A percentile compares a stretch with the other conserved stretches of the same genome.
Conservation (phyloP, 1,140 invertebrate species). For the Trypoxylus dichotomus region DNA sequence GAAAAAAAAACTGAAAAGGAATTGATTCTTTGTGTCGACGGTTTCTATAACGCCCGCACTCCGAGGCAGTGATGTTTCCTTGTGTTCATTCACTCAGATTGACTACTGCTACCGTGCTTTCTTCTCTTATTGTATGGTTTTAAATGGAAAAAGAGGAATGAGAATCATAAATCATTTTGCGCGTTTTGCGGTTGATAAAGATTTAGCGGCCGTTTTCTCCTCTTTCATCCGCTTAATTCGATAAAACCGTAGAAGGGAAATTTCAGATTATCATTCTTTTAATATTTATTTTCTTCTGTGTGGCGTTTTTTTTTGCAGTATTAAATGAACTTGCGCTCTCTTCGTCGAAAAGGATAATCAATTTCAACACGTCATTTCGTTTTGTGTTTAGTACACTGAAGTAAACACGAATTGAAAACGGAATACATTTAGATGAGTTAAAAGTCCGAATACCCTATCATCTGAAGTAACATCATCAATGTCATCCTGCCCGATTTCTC, state of each 20-base stretch:
- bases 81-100: conserved; percentile 30
- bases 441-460: not conserved
- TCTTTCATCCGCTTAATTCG: conserved; percentile 35
- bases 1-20: conserved; percentile 32
- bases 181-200: conserved; percentile 37
- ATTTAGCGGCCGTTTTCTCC: conserved; percentile 35
- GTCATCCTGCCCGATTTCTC: not conserved
- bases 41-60: not conserved
- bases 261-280: conserved; percentile 37
- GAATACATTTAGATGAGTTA: not conserved
- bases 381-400: conserved; percentile 15
- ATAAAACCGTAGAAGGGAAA: conserved; percentile 34
- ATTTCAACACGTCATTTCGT: conserved; percentile 28
- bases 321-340: conserved; percentile 12
- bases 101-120: conserved; percentile 16
- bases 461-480: not conserved
- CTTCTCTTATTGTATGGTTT: conserved; percentile 25
- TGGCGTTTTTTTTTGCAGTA: not conserved
- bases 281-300: conserved; percentile 37
- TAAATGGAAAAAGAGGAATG: conserved; percentile 29
- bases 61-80: conserved; percentile 17
- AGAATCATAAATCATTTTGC: conserved; percentile 32
- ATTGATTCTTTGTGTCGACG: conserved; percentile 35
- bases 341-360: conserved; percentile 29
- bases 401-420: conserved; percentile 27